A percentile compares a stretch with the other conserved stretches of the same genome.
phyloP scores from a whole-genome alignment of 2,888 invertebrate species.

The Theristus sp. region DNA sequence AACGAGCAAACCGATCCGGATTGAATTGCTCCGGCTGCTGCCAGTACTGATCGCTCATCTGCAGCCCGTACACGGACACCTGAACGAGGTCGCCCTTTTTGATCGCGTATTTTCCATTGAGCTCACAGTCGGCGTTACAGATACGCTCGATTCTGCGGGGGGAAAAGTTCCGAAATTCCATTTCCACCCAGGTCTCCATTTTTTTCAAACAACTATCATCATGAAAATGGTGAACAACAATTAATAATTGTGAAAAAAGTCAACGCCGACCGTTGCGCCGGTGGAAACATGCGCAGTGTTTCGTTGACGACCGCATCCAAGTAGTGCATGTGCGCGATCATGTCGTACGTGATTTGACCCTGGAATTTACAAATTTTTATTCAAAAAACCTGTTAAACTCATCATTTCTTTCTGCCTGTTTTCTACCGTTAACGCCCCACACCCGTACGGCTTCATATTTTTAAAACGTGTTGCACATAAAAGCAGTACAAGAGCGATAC shows the following conservation, averaged over 20 bases:
- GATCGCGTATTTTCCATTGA: background rate
- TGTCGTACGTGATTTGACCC: background rate
- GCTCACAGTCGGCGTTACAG: background rate
- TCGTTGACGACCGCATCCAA: background rate
- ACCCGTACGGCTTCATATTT: too few relatives aligned
- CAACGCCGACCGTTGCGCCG: background rate
- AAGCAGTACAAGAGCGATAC: too few relatives aligned
- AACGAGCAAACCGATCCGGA: background rate
- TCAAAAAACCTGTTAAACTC: too few relatives aligned
- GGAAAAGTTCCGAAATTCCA: background rate
- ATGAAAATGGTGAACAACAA: background rate
- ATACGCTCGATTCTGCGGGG: background rate
- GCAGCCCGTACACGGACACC: background rate
- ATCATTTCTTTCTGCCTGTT: too few relatives aligned
- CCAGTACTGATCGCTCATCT: background rate
- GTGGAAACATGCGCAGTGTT: background rate
- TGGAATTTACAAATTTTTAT: too few relatives aligned
- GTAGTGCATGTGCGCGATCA: background rate
- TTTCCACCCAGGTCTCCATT: too few relatives aligned
- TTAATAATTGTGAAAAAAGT: background rate
- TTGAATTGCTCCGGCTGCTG: background rate
- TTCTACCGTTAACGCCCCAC: too few relatives aligned
- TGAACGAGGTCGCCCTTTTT: background rate
- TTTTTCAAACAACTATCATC: too few relatives aligned
- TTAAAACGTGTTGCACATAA: too few relatives aligned